Base-by-base conservation (phyloP, 2,888 invertebrate species). In the Congeria kusceri region DNA sequence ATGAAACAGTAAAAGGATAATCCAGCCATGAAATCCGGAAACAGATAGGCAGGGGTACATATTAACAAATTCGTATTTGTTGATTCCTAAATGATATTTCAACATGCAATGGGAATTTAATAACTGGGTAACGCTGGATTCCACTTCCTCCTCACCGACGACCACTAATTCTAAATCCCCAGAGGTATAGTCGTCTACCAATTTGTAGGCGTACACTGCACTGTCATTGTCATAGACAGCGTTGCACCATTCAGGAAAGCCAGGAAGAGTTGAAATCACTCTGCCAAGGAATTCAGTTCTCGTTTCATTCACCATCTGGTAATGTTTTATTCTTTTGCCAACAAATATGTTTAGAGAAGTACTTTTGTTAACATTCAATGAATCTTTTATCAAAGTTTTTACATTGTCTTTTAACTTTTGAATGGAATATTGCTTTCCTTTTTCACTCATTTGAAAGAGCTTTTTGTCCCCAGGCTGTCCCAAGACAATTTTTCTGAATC, bases 391-490 rank as follows among this genome's bases (percentile, higher is more conserved):
- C 4, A 71, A 32, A 3, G 23, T 62, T 53, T 71, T 71, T n/a
- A 71, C 29, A 56, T 71, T 63, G 9, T 20, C 57, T 27, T 27
- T 63, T 20, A 71, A 44, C 20, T 71, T 49, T 39, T 32, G 1
- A 13, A 71, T 32, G 11, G n/a, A 63, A 5, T 65, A 49, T 1
- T 49, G 49, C 25, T 20, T 20, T 9, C 70, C 70, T 25, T 71
- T 71, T 53, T 71, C 63, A 56, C 39, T 39, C n/a, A 71, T 63
- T 0, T 74, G 73, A 23, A 61, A 78, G 11, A 73, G 7, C 29
- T 57, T 73, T 59, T 73, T 73, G 32, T 78, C 68, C 23, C 57
- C 32, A 23, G 68, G 63, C 28, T 78, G 78, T 20, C 56, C 69
- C 4, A 73, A 25, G 3, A 74, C 65, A 23, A 53, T 53, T 44